phyloP scores from a whole-genome alignment of 2,888 invertebrate species.

The Antitype chi region DNA sequence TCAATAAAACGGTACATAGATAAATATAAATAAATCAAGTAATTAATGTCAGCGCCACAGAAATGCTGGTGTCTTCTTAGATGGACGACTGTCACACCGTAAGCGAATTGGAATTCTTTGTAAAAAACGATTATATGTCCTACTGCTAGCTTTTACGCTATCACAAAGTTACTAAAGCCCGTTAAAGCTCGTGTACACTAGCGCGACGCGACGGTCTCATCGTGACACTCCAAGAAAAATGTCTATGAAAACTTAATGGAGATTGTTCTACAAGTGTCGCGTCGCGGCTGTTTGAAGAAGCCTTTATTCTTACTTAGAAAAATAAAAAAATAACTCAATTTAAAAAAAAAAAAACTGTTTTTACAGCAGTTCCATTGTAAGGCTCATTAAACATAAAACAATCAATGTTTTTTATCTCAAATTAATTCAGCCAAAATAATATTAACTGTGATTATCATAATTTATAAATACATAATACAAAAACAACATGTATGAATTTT shows the following conservation, averaged over 20 bases:
- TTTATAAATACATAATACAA: slow-evolving; percentile 31
- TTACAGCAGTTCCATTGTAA: background rate
- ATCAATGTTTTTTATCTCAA: slow-evolving; percentile 16
- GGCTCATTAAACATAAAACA: slow-evolving; percentile 27
- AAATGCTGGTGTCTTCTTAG: slow-evolving; percentile 74
- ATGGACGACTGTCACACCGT: slow-evolving; percentile 71
- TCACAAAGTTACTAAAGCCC: background rate
- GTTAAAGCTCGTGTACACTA: too few relatives aligned
- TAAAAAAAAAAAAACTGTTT: slow-evolving; percentile 1
- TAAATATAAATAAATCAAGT: slow-evolving; percentile 79
- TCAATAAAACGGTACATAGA: slow-evolving; percentile 66
- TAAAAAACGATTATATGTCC: background rate
- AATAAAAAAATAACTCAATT: too few relatives aligned
- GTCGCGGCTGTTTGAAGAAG: too few relatives aligned
- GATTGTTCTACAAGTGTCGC: too few relatives aligned
- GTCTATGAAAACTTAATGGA: too few relatives aligned
- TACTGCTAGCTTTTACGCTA: background rate
- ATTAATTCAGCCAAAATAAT: slow-evolving; percentile 20
- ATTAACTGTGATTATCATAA: slow-evolving; percentile 43
- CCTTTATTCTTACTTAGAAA: background rate
- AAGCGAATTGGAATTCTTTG: background rate
- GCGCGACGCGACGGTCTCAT: too few relatives aligned
- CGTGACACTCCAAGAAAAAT: too few relatives aligned
- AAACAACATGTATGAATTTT: slow-evolving; percentile 36
- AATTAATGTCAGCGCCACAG: slow-evolving; percentile 78